Percentiles rank a stretch among this genome's conserved stretches.
Evolutionary conservation across 2,113 vertebrate genomes (phyloP).

Genomic region (Scatophagus argus): DNA sequence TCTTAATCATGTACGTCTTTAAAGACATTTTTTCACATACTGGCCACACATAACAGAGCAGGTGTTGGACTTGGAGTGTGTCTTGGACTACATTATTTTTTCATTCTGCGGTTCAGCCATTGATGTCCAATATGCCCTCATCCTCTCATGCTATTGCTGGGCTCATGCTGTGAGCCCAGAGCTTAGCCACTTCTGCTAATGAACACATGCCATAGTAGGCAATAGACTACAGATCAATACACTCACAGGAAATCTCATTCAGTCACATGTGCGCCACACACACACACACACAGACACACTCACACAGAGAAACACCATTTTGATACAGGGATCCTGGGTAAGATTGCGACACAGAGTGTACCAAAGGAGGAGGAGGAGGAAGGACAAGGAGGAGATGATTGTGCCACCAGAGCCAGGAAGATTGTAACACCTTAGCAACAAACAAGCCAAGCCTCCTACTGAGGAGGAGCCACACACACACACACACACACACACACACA

Average conservation of each 20-base stretch:
- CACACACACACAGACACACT: conserved; percentile 20
- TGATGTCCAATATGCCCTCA: conserved; percentile 48
- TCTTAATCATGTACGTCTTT: no score
- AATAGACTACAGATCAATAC: conserved; percentile 69
- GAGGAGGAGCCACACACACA: conserved; percentile 69
- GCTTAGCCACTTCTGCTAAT: conserved; percentile 65
- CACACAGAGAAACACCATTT: conserved; percentile 41
- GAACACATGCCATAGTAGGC: conserved; percentile 59
- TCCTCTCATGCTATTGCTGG: conserved; percentile 24
- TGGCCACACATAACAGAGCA: neutral
- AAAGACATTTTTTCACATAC: neutral
- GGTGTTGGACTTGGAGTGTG: no score
- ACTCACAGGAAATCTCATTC: conserved; percentile 61
- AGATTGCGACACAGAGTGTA: conserved; percentile 42
- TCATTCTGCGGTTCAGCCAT: conserved; percentile 17
- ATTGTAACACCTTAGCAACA: conserved; percentile 87
- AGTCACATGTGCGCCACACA: conserved; percentile 13
- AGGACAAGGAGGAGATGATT: conserved; percentile 69
- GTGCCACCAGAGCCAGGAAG: conserved; percentile 75
- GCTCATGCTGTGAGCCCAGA: conserved; percentile 44
- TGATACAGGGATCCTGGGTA: conserved; percentile 45
- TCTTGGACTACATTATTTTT: no score
- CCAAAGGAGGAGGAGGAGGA: conserved; percentile 33
- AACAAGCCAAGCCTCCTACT: conserved; percentile 79
- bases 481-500: conserved; percentile 21